Evolutionary conservation across 2,113 vertebrate species (phyloP).

Genomic region (Maccullochella peelii): DNA sequence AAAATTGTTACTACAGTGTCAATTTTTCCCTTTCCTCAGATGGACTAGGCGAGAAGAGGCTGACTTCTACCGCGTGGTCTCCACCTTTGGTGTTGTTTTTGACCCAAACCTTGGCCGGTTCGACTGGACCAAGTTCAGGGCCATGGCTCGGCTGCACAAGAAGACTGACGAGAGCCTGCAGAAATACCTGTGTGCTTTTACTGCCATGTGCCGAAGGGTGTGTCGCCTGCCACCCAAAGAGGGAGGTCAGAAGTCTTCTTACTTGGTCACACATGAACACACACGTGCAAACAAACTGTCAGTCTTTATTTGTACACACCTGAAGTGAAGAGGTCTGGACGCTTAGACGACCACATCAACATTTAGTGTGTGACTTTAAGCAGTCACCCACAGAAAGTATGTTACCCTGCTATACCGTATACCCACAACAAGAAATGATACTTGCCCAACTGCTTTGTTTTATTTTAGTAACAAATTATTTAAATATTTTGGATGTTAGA

Average conservation of each 20-base stretch:
- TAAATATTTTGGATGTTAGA: not conserved
- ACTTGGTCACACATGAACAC: constrained; percentile 4
- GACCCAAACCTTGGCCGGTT: constrained; percentile 93
- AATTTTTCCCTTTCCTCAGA: constrained; percentile 71
- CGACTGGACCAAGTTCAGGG: constrained; percentile 99
- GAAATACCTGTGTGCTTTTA: constrained; percentile 96
- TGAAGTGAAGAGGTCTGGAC: not conserved
- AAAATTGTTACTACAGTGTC: too few relatives aligned
- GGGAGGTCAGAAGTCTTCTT: constrained; percentile 83
- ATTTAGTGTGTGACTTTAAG: not conserved
- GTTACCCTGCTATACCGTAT: not conserved
- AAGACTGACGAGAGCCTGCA: constrained; percentile 98
- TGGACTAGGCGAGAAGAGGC: constrained; percentile 99
- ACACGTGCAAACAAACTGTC: not conserved
- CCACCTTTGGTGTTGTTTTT: constrained; percentile 98
- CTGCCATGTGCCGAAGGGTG: constrained; percentile 96
- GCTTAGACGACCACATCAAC: not conserved
- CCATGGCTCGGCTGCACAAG: constrained; percentile 97
- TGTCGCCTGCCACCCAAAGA: constrained; percentile 96
- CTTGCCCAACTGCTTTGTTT: not conserved
- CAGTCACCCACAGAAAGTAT: not conserved
- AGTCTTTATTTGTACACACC: not conserved
- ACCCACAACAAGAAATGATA: not conserved
- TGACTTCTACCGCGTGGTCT: constrained; percentile 98
- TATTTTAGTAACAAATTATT: not conserved